These are phyloP conservation scores for Parapristionchus giblindavisi DNA, from an alignment of 2,888 invertebrate species.

Conservation along the genomic window DNA sequence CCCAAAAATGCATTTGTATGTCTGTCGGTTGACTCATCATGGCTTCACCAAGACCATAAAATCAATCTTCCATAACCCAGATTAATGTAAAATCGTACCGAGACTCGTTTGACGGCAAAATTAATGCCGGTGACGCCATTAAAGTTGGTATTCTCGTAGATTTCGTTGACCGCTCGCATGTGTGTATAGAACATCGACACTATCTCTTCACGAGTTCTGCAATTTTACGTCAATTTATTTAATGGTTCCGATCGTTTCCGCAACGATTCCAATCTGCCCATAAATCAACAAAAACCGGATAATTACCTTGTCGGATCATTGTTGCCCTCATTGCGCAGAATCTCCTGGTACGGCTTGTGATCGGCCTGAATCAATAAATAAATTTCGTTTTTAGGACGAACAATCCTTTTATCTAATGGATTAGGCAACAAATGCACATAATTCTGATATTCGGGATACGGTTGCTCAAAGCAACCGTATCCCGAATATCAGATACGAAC, in stretches of 20 bases:
- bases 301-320: conserved; percentile 68
- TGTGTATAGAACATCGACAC: conserved; percentile 95
- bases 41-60: no score
- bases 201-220: conserved; percentile 91
- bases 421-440: no score
- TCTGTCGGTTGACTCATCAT: no score
- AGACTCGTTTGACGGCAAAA: conserved; percentile 91
- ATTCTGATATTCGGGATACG: no score
- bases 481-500: no score
- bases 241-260: background rate
- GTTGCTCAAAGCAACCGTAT: no score
- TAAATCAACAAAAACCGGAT: no score
- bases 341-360: conserved; percentile 94
- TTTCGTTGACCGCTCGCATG: conserved; percentile 96
- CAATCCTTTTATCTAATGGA: no score
- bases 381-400: background rate
- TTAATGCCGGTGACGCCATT: conserved; percentile 94
- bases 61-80: no score
- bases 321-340: conserved; percentile 76
- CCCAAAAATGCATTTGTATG: no score
- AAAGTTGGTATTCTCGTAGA: conserved; percentile 92
- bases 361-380: conserved; percentile 87
- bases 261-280: background rate
- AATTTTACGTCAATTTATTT: background rate
- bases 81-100: no score